Conservation (phyloP, 2,888 invertebrate genomes). For the Drosophila tanythrix region DNA sequence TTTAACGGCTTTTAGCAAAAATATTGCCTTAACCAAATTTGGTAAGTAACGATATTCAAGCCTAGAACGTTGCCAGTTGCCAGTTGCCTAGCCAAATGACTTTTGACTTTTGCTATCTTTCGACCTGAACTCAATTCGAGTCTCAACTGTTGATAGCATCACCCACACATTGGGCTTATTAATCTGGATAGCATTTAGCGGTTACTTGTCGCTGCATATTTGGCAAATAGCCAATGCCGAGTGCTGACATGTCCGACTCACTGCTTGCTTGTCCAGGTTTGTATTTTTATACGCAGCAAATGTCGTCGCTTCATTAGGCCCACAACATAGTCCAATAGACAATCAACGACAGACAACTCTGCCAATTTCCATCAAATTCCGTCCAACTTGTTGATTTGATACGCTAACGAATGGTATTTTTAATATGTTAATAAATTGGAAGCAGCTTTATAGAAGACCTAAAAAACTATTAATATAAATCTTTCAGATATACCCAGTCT, state of each 20-base stretch:
- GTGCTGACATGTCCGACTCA: constrained; percentile 45
- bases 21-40: constrained; percentile 75
- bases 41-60: constrained; percentile 42
- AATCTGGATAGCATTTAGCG: constrained; percentile 74
- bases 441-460: not conserved
- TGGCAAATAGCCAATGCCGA: constrained; percentile 58
- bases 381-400: constrained; percentile 37
- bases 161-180: constrained; percentile 62
- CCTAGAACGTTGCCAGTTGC: constrained; percentile 42
- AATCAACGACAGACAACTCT: constrained; percentile 67
- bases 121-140: constrained; percentile 46
- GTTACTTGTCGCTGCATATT: constrained; percentile 70
- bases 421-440: not conserved
- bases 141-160: constrained; percentile 26
- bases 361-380: constrained; percentile 78
- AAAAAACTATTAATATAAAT: too few relatives aligned
- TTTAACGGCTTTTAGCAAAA: constrained; percentile 73
- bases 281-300: constrained; percentile 29
- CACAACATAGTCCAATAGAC: constrained; percentile 44
- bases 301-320: constrained; percentile 76
- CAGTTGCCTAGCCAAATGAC: constrained; percentile 48
- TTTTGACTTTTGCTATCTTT: constrained; percentile 72
- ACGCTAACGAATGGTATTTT: constrained; percentile 8
- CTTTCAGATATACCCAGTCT: not conserved
- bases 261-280: constrained; percentile 45